A percentile compares a stretch with the other conserved stretches of the same genome.
Evolutionary conservation across 2,113 vertebrate genomes (phyloP).

Genomic region (Neogale vison): DNA sequence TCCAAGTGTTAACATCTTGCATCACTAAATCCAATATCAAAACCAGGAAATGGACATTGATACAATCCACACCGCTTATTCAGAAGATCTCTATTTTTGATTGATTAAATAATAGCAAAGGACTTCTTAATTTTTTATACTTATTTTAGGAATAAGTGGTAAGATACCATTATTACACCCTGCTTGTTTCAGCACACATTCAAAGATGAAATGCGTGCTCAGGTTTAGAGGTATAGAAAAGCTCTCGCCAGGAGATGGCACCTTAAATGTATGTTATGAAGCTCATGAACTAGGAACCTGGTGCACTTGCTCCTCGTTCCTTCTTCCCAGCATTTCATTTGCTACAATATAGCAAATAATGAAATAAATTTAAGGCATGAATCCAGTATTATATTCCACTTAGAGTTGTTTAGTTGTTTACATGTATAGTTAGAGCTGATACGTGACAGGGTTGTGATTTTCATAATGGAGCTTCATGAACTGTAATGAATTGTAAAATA

Average conservation of each 20-base stretch:
- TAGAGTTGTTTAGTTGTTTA: constrained; percentile 61
- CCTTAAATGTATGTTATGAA: constrained; percentile 73
- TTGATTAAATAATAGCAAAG: background rate
- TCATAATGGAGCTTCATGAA: constrained; percentile 2
- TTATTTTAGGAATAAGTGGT: constrained; percentile 13
- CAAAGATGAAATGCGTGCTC: background rate
- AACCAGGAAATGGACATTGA: background rate
- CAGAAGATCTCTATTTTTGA: background rate
- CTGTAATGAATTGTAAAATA: constrained; percentile 59
- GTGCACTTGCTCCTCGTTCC: constrained; percentile 47
- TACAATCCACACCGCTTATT: background rate
- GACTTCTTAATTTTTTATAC: background rate
- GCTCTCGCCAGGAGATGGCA: constrained; percentile 80
- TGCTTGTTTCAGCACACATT: background rate
- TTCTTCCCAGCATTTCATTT: constrained; percentile 49
- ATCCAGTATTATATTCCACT: constrained; percentile 58
- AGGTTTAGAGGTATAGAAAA: constrained; percentile 35
- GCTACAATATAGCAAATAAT: constrained; percentile 43
- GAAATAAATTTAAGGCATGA: constrained; percentile 65
- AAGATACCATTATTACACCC: background rate
- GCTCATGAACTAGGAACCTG: constrained; percentile 38
- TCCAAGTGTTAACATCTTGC: background rate
- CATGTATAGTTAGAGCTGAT: constrained; percentile 57
- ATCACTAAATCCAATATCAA: background rate
- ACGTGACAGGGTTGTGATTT: constrained; percentile 48